Conservation (phyloP, 2,797 vertebrate genomes). For the Cyclopterus lumpus region DNA sequence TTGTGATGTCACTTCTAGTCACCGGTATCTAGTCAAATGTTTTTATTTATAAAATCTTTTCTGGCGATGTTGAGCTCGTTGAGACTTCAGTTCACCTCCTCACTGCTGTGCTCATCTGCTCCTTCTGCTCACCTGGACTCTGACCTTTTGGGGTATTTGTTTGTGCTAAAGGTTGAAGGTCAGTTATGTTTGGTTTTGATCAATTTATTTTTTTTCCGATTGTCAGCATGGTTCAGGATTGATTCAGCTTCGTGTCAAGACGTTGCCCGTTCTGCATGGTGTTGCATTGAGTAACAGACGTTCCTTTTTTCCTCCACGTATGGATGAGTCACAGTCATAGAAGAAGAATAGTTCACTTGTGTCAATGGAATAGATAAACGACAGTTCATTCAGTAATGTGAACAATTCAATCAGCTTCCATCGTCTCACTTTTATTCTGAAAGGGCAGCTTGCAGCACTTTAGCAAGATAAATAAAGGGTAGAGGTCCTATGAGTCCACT, state of each 20-base stretch:
- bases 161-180: constrained; percentile 3
- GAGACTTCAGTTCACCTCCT: no score
- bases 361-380: neutral
- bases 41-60: no score
- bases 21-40: no score
- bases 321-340: neutral
- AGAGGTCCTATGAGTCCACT: constrained; percentile 6
- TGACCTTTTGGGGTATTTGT: neutral
- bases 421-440: neutral
- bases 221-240: neutral
- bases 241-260: neutral
- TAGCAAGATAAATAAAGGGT: constrained; percentile 11
- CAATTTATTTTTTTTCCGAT: neutral
- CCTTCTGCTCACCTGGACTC: no score
- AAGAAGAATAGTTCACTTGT: neutral
- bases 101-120: no score
- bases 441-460: neutral
- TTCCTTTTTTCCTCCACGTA: neutral
- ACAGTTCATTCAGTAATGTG: neutral
- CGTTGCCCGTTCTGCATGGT: neutral
- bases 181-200: neutral
- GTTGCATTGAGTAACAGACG: neutral
- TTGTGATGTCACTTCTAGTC: no score
- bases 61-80: no score
- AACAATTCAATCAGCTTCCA: neutral